Evolutionary conservation across 2,888 invertebrate species (phyloP), one percentile per base, ranked within the genome.

Genomic region (Deilephila elpenor): DNA sequence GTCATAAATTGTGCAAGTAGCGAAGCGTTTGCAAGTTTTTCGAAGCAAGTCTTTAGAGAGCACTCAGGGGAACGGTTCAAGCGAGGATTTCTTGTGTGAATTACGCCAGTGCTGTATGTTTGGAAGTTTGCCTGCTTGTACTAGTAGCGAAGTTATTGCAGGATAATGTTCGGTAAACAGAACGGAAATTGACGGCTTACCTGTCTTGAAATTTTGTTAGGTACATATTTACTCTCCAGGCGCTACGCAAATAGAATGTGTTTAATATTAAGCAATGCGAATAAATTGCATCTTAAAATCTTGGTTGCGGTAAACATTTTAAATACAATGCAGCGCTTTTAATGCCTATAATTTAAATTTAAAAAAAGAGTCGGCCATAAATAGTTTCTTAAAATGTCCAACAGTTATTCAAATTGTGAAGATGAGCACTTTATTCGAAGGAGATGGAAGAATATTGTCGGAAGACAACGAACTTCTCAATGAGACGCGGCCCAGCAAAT

Each of bases 1-100:
- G 81, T 84, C 86, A 90, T 92, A 91, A 91, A 91, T 90, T 88
- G 84, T 86, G 84, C 85, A 86, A 87, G 86, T 88, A 87, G 89
- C 84, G 86, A 87, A 87, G 82, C 84, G 83, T 83, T 83, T 80
- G 80, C 77, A 82, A 86, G 86, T 89, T 90, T 90, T 90, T 89
- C 87, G 83, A 82, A 77, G 83, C 83, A 82, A 86, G 87, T 87
- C 88, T 90, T 90, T 87, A 86, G 86, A 84, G 84, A 85, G 83
- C 84, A 84, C 90, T 89, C 88, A 80, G 82, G 86, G 86, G 88
- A 88, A 84, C 78, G 81, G 84, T 87, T 85, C 82, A 75, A 79
- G 83, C 78, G 81, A 84, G 86, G 85, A 87, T 88, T 89, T 88
- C 88, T 88, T 86, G 88, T 86, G 89, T 84, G 85, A 89, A 89